phyloP scores from a whole-genome alignment of 2,888 invertebrate species.

The Lymantria monacha region DNA sequence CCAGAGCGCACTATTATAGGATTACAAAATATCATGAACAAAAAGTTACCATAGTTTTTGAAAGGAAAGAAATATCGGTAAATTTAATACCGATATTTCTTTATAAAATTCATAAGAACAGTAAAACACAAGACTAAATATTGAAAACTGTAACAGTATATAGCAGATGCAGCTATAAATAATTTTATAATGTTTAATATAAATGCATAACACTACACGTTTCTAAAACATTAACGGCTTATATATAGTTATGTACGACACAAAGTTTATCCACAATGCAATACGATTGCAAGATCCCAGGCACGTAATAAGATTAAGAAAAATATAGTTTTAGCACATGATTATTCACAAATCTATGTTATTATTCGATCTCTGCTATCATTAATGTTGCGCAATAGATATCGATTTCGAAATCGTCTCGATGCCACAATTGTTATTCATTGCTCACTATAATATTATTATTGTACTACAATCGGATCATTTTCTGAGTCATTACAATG shows the following conservation, averaged over 20 bases:
- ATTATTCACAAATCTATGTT: constrained; percentile 25
- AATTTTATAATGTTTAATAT: not conserved
- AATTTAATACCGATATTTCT: too few species aligned
- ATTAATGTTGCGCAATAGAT: constrained; percentile 37
- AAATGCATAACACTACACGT: not conserved
- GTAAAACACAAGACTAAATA: too few species aligned
- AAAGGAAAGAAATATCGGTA: too few species aligned
- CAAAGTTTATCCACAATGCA: constrained; percentile 4
- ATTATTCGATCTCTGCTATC: constrained; percentile 26
- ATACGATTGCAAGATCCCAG: constrained; percentile 12
- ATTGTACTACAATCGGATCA: constrained; percentile 42
- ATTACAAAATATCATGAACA: too few species aligned
- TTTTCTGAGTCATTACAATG: constrained; percentile 44
- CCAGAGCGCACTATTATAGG: too few species aligned
- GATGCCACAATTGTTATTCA: constrained; percentile 44
- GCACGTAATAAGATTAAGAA: constrained; percentile 32
- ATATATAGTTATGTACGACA: not conserved
- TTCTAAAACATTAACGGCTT: not conserved
- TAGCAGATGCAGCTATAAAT: not conserved
- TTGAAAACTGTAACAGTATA: not conserved
- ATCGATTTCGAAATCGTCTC: constrained; percentile 39
- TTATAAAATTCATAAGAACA: too few species aligned
- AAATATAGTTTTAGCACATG: constrained; percentile 24
- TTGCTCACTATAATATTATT: constrained; percentile 40
- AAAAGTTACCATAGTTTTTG: too few species aligned